Evolutionary conservation across 2,797 vertebrate genomes (phyloP), one percentile per base, ranked within the genome.

Genomic region (Ctenopoma kingsleyae): DNA sequence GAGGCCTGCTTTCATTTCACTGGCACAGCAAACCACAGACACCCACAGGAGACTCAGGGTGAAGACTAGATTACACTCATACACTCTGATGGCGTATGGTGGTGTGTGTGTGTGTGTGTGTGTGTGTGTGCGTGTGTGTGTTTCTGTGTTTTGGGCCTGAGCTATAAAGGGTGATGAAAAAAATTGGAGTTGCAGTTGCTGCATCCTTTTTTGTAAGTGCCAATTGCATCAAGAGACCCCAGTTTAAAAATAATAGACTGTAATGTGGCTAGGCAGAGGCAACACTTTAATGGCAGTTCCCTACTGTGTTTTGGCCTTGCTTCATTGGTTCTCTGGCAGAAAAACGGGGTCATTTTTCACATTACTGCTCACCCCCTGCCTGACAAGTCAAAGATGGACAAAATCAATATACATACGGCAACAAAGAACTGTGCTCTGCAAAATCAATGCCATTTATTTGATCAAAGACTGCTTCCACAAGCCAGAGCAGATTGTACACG

Each of bases 1-100:
- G 90, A 90, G 90, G 86, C 86, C 88, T 89, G 82, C 91, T 92
- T 92, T 91, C 84, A 90, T 93, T 93, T 93, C 90, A 91, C 90
- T 81, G 86, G 86, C 90, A 90, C 89, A 90, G 89, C 90, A 92
- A 91, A 92, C 88, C 90, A 87, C 90, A 90, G 84, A 89, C 89
- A 84, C 81, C 88, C 90, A 89, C 88, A 86, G 85, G 92, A 91
- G 89, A 85, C 74, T 82, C 25, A 4, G 83, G 78, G 69, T 58
- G 84, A 87, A 72, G 86, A 85, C 80, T 88, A 78, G 83, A 90
- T 93, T 91, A 88, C 86, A 72, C 78, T 74, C 71, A 52, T 72
- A 74, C 65, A 25, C 79, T 81, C 56, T 3, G 54, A 71, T 46
- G 71, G 67, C 59, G 55, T 7, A 4, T 49, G 49, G 51, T 60